Evolutionary conservation across 2,113 vertebrate species (phyloP).

Genomic region (Proterorhinus semilunaris): DNA sequence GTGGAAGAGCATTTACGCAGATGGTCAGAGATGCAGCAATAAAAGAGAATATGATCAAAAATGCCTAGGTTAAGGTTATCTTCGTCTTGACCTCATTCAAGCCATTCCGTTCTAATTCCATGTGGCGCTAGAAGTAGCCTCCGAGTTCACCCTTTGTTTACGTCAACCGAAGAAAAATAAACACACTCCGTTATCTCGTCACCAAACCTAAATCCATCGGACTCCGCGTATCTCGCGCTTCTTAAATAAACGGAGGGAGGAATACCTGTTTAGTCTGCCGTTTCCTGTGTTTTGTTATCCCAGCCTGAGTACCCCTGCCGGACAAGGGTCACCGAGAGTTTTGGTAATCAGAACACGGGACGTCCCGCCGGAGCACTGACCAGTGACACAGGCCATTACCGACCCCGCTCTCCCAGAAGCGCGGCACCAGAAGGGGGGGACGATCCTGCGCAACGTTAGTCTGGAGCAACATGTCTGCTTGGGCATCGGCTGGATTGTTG

Average conservation of each 20-base stretch:
- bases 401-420: conserved; percentile 11
- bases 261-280: not conserved
- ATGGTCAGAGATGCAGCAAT: too few relatives aligned
- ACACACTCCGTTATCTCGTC: not conserved
- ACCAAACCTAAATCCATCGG: not conserved
- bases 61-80: too few relatives aligned
- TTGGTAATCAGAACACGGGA: conserved; percentile 18
- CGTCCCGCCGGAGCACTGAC: not conserved
- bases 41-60: too few relatives aligned
- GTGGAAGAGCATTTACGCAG: too few relatives aligned
- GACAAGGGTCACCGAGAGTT: conserved; percentile 4
- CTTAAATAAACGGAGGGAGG: not conserved
- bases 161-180: not conserved
- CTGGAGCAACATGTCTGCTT: not conserved
- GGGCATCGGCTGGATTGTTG: too few relatives aligned
- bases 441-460: not conserved
- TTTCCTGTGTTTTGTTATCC: conserved; percentile 8
- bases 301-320: not conserved
- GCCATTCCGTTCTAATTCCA: too few relatives aligned
- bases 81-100: too few relatives aligned
- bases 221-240: not conserved
- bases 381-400: conserved; percentile 41
- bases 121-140: too few relatives aligned
- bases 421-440: not conserved
- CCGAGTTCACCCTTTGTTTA: too few relatives aligned